phyloP scores from a whole-genome alignment of 2,113 vertebrate species.

The Hydrolagus affinis region DNA sequence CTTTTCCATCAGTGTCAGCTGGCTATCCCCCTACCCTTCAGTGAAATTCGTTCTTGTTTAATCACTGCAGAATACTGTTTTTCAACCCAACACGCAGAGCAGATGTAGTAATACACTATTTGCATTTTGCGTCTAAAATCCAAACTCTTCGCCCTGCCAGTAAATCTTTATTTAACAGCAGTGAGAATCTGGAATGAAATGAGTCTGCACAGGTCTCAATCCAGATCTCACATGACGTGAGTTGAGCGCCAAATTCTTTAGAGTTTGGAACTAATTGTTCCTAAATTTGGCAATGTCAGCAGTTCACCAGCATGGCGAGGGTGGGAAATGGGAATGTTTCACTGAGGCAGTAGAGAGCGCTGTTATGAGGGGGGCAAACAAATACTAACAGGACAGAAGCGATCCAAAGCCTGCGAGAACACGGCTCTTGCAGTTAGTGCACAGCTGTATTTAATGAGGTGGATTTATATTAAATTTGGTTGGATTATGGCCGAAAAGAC shows the following conservation, averaged over 20 bases:
- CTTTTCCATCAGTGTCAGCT: background rate
- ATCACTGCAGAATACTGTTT: background rate
- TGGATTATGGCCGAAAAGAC: background rate
- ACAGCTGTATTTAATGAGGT: constrained; percentile 27
- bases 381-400: background rate
- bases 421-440: background rate
- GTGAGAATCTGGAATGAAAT: background rate
- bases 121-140: background rate
- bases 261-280: background rate
- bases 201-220: background rate
- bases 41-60: background rate
- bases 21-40: no score
- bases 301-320: background rate
- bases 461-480: constrained; percentile 4
- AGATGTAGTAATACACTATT: constrained; percentile 5
- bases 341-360: no score
- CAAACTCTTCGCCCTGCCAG: background rate
- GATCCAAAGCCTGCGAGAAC: background rate
- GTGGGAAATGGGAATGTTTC: background rate
- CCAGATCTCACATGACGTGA: background rate
- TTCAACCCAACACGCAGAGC: background rate
- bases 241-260: background rate
- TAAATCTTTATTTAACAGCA: background rate
- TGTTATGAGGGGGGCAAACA: background rate
- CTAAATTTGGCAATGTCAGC: background rate